phyloP scores from a whole-genome alignment of 2,113 vertebrate genomes.

The Sphaerodactylus townsendi region DNA sequence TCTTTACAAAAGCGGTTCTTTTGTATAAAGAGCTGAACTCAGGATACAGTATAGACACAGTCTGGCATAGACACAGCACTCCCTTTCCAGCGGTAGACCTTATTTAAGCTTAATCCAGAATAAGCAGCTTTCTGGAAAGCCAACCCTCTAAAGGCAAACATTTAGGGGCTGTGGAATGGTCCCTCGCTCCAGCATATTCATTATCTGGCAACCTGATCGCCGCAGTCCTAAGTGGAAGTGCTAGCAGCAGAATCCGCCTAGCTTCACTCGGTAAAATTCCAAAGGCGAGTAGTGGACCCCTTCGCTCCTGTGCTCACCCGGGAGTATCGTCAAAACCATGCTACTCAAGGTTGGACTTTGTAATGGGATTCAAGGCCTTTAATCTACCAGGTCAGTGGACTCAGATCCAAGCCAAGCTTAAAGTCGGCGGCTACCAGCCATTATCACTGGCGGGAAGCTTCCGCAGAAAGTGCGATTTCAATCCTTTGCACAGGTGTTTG shows the following conservation, averaged over 20 bases:
- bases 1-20: conserved; percentile 12
- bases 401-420: conserved; percentile 21
- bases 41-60: too few species aligned
- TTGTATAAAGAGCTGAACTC: too few species aligned
- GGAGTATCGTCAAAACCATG: neutral
- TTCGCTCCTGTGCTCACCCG: neutral
- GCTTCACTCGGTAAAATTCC: conserved; percentile 13
- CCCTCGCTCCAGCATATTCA: conserved; percentile 5
- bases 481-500: neutral
- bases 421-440: neutral
- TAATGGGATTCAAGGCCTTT: conserved; percentile 28
- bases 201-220: conserved; percentile 5
- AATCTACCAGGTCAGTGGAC: conserved; percentile 36
- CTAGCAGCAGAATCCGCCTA: neutral
- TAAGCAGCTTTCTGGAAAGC: conserved; percentile 9
- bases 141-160: neutral
- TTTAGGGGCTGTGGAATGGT: conserved; percentile 12
- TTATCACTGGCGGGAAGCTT: neutral
- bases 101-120: conserved; percentile 60
- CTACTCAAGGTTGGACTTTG: neutral
- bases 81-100: conserved; percentile 20
- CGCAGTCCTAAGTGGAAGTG: conserved; percentile 35
- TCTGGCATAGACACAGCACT: conserved; percentile 38
- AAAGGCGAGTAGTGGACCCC: conserved; percentile 9
- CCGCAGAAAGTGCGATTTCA: conserved; percentile 24